These are phyloP conservation scores for Anthopleura xanthogrammica DNA, from an alignment of 92 coral and sea anemone species.

Conservation along the genomic window DNA sequence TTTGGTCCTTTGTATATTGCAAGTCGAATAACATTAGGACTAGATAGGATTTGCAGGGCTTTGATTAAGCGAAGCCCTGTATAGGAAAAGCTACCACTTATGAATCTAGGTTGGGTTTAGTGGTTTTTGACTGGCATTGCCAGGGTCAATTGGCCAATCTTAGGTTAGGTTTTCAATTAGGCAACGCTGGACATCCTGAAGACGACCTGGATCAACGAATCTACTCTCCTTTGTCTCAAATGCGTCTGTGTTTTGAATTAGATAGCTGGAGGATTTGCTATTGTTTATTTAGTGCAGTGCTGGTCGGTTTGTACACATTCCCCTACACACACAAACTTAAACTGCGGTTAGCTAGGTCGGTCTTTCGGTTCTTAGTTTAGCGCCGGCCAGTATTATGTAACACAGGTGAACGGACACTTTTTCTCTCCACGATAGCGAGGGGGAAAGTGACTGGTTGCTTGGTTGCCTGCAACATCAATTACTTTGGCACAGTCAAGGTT, in stretches of 20 bases:
- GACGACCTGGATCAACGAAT: neutral
- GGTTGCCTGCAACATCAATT: neutral
- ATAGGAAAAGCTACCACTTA: neutral
- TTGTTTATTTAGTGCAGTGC: neutral
- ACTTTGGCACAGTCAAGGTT: neutral
- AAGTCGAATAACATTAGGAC: neutral
- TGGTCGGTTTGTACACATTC: neutral
- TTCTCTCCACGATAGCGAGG: neutral
- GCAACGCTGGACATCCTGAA: neutral
- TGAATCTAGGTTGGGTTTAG: neutral
- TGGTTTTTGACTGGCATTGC: neutral
- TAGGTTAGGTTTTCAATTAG: too few species aligned
- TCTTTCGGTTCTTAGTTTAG: neutral
- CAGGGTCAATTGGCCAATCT: neutral
- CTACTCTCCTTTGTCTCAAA: neutral
- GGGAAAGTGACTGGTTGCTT: neutral
- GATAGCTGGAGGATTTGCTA: neutral
- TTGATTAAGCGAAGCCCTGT: neutral
- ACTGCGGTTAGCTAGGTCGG: neutral
- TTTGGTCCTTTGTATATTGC: neutral
- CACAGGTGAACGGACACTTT: neutral
- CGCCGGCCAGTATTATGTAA: neutral
- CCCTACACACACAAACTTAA: neutral
- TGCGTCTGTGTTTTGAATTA: too few species aligned
- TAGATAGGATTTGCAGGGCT: neutral